Base-by-base conservation (phyloP, 2,113 vertebrate species). In the Alces alces region DNA sequence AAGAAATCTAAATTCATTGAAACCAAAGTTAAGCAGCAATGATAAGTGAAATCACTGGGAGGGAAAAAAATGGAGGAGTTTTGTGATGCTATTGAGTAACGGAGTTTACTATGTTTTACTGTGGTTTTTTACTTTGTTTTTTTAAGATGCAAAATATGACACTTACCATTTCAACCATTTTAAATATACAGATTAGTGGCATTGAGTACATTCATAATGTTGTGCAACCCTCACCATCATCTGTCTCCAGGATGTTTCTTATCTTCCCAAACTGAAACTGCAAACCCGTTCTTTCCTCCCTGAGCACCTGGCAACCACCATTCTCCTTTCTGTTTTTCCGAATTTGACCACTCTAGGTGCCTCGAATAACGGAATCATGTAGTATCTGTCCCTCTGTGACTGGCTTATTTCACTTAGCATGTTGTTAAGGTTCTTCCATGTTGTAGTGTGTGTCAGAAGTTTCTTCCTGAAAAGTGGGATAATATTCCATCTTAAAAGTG, bases 21-120 rank as follows among this genome's bases (percentile, higher is more conserved):
- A 98, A 93, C 15, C 55, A 96, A 92, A 79, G 28, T 12, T 86
- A 89, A 86, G 58, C 6, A 79, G 5, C 13, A 27, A 50, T 28
- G 80, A 50, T 60, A 82, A 91, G 79, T 54, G 64, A 73, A 95
- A 47, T 58, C 45, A 0, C 15, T 28, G 21, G 2, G 21, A 87
- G 39, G 30, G 43, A 61, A 83, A 57, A 36, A 16, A 61, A 47
- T 70, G 27, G 23, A 93, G 21, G 66, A 39, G 76, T 87, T 93
- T 4, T 39, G 9, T 73, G n/a, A 58, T 73, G 93, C 25, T 66
- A 2, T 76, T n/a, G 30, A 85, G 55, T 2, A 33, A 12, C 19
- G 89, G 16, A 76, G 13, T 66, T 87, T 28, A 57, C 17, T 84
- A 12, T 19, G 3, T 64, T 91, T 97, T 79, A 64, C 3, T 15